These are phyloP conservation scores for Pseudochirops corinnae DNA, from an alignment of 2,797 vertebrate species.

Conservation along the genomic window DNA sequence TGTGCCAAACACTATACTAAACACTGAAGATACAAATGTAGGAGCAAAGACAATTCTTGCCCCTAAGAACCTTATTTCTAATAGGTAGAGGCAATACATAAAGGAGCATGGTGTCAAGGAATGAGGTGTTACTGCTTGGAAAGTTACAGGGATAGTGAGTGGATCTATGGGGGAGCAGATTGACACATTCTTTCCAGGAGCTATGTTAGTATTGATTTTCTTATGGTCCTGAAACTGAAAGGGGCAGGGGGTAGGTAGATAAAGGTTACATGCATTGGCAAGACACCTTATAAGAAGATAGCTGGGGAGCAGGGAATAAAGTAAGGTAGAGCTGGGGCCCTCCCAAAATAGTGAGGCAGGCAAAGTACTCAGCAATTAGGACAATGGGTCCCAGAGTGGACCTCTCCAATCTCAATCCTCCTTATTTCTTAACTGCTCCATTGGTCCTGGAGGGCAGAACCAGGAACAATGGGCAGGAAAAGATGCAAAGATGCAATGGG, in stretches of 20 bases:
- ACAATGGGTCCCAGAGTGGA: background rate
- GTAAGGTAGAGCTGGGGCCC: background rate
- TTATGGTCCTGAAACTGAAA: background rate
- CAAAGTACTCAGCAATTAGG: background rate
- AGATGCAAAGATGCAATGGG: background rate
- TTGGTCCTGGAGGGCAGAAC: background rate
- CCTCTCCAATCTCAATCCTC: background rate
- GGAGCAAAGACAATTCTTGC: background rate
- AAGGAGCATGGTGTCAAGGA: background rate
- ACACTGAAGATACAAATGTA: background rate
- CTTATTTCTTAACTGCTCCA: background rate
- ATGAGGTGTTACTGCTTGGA: background rate
- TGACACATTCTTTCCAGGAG: background rate
- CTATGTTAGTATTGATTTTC: background rate
- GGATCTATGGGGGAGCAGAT: background rate
- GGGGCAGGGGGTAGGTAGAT: no score
- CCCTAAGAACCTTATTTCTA: background rate
- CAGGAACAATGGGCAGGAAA: background rate
- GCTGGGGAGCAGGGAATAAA: background rate
- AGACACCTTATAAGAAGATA: background rate
- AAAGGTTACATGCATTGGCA: background rate
- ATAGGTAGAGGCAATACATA: background rate
- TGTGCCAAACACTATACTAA: background rate
- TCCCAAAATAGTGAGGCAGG: background rate
- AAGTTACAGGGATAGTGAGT: background rate